Evolutionary conservation across 2,888 invertebrate species (phyloP), one percentile per base, ranked within the genome.

Genomic region (Eupithecia vulgata): DNA sequence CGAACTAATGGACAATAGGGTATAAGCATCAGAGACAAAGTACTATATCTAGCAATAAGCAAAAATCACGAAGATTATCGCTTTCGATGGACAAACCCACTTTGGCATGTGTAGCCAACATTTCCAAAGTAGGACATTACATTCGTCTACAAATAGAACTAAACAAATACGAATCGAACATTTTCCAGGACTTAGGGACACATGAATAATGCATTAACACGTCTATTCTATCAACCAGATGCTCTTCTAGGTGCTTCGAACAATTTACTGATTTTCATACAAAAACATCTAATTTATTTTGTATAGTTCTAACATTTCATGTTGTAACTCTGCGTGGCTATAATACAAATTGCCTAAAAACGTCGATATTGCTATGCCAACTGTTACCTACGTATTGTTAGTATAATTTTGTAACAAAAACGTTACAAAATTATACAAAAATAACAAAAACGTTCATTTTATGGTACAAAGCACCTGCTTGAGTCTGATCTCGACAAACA

Each of bases 81-180:
- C 25, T 25, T 13, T 57, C 25, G 1, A 57, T 25, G 57, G 57
- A 25, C 57, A 57, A 25, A 25, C 12, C 52, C 12, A 25, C 5
- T 25, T 57, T 57, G 12, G 25, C 52, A 21, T 57, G 5, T 25
- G 5, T 25, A 57, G 13, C 12, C 12, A 12, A 57, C 52, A 25
- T 57, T 57, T 25, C 12, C 13, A 57, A 5, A 57, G 5, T 13
- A 25, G 25, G 57, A 57, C 57, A 25, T 12, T 12, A 25, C 25
- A 52, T 8, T 57, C 57, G 21, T 40, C 25, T 66, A 17, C 15
- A 25, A 42, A 61, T 15, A 13, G 30, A 25, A 40, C n/a, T 40
- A 66, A 66, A 42, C 65, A 66, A 66, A 67, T 17, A 17, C 17
- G 15, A 61, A 61, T 61, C 34, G 34, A 61, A 61, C 61, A 61